Percentiles rank a stretch among this genome's conserved stretches.
Conservation (phyloP, 2,113 vertebrate species). For the Chaetops frenatus region DNA sequence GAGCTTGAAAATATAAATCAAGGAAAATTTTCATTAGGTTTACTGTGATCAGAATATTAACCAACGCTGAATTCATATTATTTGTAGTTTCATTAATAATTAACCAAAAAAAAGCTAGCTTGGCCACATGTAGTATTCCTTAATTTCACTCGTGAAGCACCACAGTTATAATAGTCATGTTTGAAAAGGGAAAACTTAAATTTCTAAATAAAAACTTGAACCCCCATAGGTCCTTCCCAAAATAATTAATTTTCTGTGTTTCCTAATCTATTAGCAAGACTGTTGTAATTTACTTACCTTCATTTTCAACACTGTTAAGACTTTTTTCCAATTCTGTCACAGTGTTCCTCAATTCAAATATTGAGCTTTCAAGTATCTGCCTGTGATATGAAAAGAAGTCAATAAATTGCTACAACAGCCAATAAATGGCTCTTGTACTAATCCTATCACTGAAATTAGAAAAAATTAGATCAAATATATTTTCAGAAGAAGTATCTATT, state of each 20-base stretch:
- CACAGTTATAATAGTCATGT: background rate
- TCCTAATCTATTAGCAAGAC: background rate
- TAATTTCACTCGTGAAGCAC: background rate
- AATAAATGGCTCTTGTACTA: background rate
- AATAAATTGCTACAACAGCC: background rate
- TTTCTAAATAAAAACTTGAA: background rate
- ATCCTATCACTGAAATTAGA: background rate
- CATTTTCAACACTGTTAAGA: constrained; percentile 46
- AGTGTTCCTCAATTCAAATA: constrained; percentile 64
- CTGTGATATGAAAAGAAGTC: constrained; percentile 43
- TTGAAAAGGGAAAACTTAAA: background rate
- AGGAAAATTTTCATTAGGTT: background rate
- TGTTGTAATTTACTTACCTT: constrained; percentile 58
- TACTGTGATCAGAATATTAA: background rate
- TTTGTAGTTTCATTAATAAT: background rate
- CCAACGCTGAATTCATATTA: background rate
- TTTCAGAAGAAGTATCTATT: background rate
- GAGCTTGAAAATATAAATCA: background rate
- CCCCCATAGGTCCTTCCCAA: background rate
- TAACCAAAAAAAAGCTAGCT: background rate
- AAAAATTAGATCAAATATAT: background rate
- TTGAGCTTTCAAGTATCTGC: constrained; percentile 66
- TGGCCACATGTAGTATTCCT: background rate
- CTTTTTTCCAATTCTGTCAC: constrained; percentile 64
- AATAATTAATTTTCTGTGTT: background rate